Conservation (phyloP, 2,797 vertebrate genomes). For the Paguma larvata region DNA sequence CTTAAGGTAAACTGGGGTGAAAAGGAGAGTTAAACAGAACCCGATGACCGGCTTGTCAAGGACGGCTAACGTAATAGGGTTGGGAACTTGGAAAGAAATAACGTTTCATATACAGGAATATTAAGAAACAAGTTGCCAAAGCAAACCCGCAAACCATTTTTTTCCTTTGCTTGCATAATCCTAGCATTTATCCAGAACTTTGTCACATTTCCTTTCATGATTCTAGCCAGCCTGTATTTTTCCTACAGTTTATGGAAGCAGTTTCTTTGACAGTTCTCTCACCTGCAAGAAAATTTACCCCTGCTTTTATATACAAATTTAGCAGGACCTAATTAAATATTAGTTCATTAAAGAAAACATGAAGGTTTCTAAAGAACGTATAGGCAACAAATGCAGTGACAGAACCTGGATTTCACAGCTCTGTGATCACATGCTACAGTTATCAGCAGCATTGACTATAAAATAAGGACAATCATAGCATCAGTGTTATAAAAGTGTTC, state of each 20-base stretch:
- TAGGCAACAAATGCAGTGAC: neutral
- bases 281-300: constrained; percentile 32
- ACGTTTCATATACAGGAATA: neutral
- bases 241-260: constrained; percentile 27
- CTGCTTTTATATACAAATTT: neutral
- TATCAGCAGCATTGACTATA: neutral
- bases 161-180: constrained; percentile 53
- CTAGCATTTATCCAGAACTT: neutral
- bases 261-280: constrained; percentile 58
- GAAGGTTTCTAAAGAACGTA: neutral
- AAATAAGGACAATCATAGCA: neutral
- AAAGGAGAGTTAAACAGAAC: neutral
- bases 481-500: neutral
- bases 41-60: neutral
- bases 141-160: constrained; percentile 56
- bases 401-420: neutral
- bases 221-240: constrained; percentile 70
- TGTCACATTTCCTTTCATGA: constrained; percentile 31
- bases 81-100: constrained; percentile 60
- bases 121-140: constrained; percentile 72
- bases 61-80: neutral
- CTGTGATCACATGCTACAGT: neutral
- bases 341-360: neutral
- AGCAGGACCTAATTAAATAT: neutral
- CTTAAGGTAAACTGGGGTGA: neutral